Evolutionary conservation across 1,140 invertebrate genomes (phyloP).

Genomic region (Heliconius congener): DNA sequence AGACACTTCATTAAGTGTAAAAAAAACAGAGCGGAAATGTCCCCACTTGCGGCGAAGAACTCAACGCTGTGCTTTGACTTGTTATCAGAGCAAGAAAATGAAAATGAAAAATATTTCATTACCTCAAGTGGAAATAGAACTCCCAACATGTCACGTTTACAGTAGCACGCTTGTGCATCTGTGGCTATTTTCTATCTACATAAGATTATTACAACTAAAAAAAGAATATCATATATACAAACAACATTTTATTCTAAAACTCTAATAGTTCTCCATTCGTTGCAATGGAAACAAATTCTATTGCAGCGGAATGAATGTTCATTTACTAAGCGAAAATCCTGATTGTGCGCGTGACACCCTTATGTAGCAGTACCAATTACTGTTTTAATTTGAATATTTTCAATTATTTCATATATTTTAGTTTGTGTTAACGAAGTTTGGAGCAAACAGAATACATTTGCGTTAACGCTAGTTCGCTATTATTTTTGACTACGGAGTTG

Average conservation of each 20-base stretch:
- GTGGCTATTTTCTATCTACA: no score
- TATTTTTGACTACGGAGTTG: slow-evolving; percentile 1
- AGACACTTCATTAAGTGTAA: no score
- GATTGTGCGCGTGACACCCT: slow-evolving; percentile 44
- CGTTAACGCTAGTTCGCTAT: neutral
- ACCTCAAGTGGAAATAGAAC: no score
- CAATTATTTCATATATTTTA: slow-evolving; percentile 25
- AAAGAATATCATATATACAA: no score
- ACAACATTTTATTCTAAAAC: neutral
- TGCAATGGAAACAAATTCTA: slow-evolving; percentile 30
- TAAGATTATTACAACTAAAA: no score
- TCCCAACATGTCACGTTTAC: no score
- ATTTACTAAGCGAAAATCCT: slow-evolving; percentile 58
- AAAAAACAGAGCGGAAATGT: no score
- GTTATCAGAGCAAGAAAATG: no score
- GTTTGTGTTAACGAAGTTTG: neutral
- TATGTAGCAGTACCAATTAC: slow-evolving; percentile 29
- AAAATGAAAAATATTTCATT: no score
- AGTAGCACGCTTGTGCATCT: no score
- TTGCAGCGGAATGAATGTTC: slow-evolving; percentile 68
- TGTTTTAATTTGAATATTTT: slow-evolving; percentile 34
- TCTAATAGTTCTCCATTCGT: neutral
- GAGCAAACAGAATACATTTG: slow-evolving; percentile 7
- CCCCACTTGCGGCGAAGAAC: no score
- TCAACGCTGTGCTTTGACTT: no score